These are phyloP conservation scores for Chondrilla cf. caribensis DNA, from an alignment of 37 sponge, comb jelly and placozoan species.

Conservation along the genomic window DNA sequence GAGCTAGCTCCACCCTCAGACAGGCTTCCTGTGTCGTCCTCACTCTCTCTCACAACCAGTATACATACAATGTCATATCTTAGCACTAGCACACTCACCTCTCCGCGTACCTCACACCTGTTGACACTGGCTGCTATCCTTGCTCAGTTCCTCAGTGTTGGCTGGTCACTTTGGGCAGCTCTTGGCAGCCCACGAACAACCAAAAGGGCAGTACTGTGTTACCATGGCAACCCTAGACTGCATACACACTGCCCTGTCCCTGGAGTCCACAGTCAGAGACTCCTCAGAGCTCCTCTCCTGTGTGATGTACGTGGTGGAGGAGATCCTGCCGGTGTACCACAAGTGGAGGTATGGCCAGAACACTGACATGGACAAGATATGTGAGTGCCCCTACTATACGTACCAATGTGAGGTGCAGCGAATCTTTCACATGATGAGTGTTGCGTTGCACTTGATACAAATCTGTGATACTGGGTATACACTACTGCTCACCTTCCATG, in stretches of 20 bases:
- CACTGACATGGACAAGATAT: conserved; percentile 39
- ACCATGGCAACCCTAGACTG: conserved; percentile 77
- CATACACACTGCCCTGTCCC: conserved; percentile 22
- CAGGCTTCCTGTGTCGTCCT: too few relatives aligned
- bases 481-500: background rate
- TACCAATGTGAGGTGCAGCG: background rate
- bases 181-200: conserved; percentile 57
- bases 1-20: too few relatives aligned
- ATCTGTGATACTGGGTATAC: background rate
- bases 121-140: background rate
- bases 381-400: conserved; percentile 19
- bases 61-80: too few relatives aligned
- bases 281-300: conserved; percentile 50
- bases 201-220: conserved; percentile 58
- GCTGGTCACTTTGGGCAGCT: conserved; percentile 79
- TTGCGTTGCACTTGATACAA: too few relatives aligned
- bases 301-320: conserved; percentile 54
- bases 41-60: too few relatives aligned
- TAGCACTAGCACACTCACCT: conserved; percentile 1
- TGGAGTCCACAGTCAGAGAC: background rate
- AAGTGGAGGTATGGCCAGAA: conserved; percentile 54
- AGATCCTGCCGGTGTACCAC: conserved; percentile 51
- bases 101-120: background rate
- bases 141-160: conserved; percentile 14
- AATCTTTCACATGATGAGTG: background rate